Percentiles rank a stretch among this genome's conserved stretches.
Evolutionary conservation across 2,113 vertebrate species (phyloP).

Genomic region (mouse (Mus musculus)): DNA sequence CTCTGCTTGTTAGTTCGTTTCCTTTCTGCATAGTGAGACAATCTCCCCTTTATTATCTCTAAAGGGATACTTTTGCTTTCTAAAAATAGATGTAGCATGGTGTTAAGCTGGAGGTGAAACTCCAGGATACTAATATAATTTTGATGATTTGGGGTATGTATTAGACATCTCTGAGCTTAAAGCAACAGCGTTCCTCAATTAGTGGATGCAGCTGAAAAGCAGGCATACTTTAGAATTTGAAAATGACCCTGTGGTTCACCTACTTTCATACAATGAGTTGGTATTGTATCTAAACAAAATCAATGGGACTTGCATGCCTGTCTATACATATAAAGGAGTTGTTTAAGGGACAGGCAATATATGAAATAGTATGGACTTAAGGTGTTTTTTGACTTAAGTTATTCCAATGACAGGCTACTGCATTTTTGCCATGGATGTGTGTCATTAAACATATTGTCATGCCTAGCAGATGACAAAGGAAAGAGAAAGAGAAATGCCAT

Average conservation of each 20-base stretch:
- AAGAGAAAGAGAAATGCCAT: neutral
- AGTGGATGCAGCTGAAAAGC: slow-evolving; percentile 6
- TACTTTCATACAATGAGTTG: slow-evolving; percentile 20
- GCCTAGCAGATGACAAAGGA: neutral
- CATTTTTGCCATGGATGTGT: neutral
- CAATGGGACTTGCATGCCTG: neutral
- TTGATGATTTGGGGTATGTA: neutral
- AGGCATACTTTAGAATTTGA: slow-evolving; percentile 2
- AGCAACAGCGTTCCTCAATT: neutral
- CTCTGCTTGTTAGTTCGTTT: neutral
- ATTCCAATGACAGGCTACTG: neutral
- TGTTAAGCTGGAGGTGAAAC: neutral
- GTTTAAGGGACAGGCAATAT: neutral
- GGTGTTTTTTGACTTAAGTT: neutral
- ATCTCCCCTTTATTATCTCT: neutral
- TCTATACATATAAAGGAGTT: slow-evolving; percentile 15
- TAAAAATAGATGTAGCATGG: slow-evolving; percentile 9
- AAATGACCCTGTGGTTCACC: slow-evolving; percentile 42
- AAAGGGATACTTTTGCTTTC: slow-evolving; percentile 45
- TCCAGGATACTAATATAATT: neutral
- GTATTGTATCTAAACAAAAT: slow-evolving; percentile 24
- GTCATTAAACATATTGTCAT: neutral
- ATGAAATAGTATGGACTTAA: neutral
- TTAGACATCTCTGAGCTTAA: slow-evolving; percentile 34
- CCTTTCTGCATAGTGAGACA: slow-evolving; percentile 14